These are phyloP conservation scores for Sepiola atlantica DNA, from an alignment of 2,888 invertebrate species.

Conservation along the genomic window DNA sequence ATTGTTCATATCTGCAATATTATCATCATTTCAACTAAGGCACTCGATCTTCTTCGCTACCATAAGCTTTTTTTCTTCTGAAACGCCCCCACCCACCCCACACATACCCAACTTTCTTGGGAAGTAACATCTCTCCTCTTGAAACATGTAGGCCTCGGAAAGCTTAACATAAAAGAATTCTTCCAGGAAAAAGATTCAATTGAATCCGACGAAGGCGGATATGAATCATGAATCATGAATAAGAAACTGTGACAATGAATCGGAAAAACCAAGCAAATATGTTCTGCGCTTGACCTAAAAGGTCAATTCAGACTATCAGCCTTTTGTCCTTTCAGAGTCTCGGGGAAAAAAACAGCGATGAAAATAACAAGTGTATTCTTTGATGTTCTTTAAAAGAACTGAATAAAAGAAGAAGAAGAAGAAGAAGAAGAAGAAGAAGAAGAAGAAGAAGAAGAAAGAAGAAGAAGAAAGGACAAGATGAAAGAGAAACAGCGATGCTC, in stretches of 20 bases:
- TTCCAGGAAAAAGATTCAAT: not conserved
- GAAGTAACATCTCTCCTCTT: not conserved
- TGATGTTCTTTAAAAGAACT: not conserved
- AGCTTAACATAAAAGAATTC: not conserved
- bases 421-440: too few relatives aligned
- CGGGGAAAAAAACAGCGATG: not conserved
- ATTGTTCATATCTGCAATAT: not conserved
- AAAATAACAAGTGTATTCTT: not conserved
- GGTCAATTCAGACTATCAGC: not conserved
- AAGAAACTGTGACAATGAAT: slow-evolving; percentile 13
- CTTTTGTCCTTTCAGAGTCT: not conserved
- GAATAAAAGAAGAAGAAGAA: not conserved
- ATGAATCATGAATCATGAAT: slow-evolving; percentile 9
- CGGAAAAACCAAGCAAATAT: not conserved
- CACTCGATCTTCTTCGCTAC: too few relatives aligned
- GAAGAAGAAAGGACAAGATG: too few relatives aligned
- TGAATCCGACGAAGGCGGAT: not conserved
- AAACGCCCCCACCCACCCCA: too few relatives aligned
- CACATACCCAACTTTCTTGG: not conserved
- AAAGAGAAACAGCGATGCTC: not conserved
- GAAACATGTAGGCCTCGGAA: not conserved
- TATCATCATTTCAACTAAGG: not conserved
- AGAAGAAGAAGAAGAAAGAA: too few relatives aligned
- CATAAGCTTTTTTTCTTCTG: not conserved
- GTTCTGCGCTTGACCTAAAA: not conserved